Conservation (phyloP, 2,113 vertebrate genomes). For the Chamaea fasciata region DNA sequence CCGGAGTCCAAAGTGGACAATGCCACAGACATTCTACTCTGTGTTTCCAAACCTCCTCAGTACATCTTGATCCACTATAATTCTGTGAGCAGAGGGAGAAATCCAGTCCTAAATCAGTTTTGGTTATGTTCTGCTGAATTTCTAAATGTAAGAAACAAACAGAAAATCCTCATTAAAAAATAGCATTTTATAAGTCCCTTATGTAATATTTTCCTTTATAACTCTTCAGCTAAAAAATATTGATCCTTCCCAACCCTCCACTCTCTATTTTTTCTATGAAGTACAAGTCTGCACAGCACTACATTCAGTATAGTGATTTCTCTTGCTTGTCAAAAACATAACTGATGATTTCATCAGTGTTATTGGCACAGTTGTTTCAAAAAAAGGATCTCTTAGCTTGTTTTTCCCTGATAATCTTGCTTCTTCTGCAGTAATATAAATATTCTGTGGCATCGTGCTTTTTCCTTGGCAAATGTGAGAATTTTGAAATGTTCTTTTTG, state of each 20-base stretch:
- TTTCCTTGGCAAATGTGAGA: neutral
- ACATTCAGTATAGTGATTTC: neutral
- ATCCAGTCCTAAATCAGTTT: neutral
- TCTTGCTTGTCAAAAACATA: neutral
- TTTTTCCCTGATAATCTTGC: slow-evolving; percentile 11
- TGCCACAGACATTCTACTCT: neutral
- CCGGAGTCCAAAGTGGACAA: neutral
- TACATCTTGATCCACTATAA: neutral
- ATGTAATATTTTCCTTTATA: neutral
- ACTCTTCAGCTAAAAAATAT: neutral
- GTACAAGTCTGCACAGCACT: neutral
- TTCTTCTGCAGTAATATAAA: neutral
- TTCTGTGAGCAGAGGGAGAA: neutral
- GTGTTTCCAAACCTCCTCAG: neutral
- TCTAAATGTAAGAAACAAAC: neutral
- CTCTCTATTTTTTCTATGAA: neutral
- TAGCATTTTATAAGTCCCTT: neutral
- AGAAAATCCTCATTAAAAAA: neutral
- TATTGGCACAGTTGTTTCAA: neutral
- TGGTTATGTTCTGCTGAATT: neutral
- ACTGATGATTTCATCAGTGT: slow-evolving; percentile 26
- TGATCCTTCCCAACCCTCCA: neutral
- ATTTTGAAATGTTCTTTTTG: neutral
- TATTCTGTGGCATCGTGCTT: neutral
- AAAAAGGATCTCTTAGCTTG: neutral